Evolutionary conservation across 2,888 invertebrate species (phyloP).

Genomic region (Patella ulyssiponensis): DNA sequence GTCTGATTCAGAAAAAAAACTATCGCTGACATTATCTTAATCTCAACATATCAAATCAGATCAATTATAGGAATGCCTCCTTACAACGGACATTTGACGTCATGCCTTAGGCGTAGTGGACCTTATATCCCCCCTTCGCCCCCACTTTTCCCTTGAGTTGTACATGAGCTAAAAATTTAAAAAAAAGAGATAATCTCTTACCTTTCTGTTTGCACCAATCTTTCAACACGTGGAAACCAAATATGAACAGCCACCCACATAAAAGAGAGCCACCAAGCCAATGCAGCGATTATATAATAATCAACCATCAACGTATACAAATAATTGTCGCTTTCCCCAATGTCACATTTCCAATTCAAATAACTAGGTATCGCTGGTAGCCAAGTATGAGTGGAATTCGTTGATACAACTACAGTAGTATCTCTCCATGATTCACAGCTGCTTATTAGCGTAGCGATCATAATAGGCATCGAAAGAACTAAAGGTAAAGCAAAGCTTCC

Average conservation of each 20-base stretch:
- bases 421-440: constrained; percentile 87
- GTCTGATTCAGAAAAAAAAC: too few relatives aligned
- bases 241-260: constrained; percentile 63
- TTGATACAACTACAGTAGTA: constrained; percentile 75
- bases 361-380: constrained; percentile 87
- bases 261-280: constrained; percentile 63
- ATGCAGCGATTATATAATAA: constrained; percentile 53
- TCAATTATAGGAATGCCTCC: too few relatives aligned
- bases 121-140: too few relatives aligned
- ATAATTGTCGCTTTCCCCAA: constrained; percentile 75
- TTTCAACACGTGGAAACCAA: constrained; percentile 62
- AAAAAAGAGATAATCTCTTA: constrained; percentile 18
- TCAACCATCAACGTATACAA: constrained; percentile 46
- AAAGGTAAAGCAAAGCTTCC: constrained; percentile 98
- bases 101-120: too few relatives aligned
- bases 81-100: too few relatives aligned
- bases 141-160: too few relatives aligned
- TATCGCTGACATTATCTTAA: too few relatives aligned
- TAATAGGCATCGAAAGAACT: constrained; percentile 90
- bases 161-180: too few relatives aligned
- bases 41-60: neutral
- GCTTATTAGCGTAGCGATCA: constrained; percentile 88
- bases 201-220: constrained; percentile 62
- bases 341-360: constrained; percentile 92
- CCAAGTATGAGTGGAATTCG: constrained; percentile 20